These are phyloP conservation scores for Lophius americanus DNA, from an alignment of 2,797 vertebrate genomes.

Conservation along the genomic window DNA sequence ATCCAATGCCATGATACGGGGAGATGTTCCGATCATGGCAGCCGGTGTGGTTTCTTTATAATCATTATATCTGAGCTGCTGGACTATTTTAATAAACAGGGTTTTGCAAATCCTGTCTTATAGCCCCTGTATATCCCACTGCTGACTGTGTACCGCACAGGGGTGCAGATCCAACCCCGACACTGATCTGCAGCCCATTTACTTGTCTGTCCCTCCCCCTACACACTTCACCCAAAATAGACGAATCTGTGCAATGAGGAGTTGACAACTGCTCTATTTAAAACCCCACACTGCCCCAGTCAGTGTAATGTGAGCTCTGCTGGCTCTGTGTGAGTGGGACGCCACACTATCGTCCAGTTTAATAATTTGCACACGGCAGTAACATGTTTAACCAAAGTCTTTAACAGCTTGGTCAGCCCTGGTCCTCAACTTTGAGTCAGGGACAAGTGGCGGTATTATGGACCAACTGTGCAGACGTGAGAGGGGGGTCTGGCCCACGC, in stretches of 20 bases:
- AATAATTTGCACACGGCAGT: constrained; percentile 31
- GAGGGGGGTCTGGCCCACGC: no score
- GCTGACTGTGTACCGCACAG: constrained; percentile 23
- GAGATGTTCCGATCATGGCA: no score
- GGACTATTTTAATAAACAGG: not conserved
- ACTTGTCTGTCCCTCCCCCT: constrained; percentile 44
- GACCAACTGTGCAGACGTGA: no score
- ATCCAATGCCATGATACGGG: no score
- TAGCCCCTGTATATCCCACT: constrained; percentile 3
- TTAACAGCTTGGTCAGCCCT: no score
- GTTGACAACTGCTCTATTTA: constrained; percentile 83
- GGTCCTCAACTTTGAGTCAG: no score
- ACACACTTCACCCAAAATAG: constrained; percentile 77
- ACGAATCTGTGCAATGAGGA: constrained; percentile 71
- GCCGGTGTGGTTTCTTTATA: not conserved
- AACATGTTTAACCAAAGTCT: no score
- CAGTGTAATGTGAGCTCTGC: constrained; percentile 85
- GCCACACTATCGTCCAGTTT: constrained; percentile 58
- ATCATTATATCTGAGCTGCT: constrained; percentile 1
- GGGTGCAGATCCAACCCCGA: constrained; percentile 37
- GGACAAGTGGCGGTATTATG: no score
- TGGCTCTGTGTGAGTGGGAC: constrained; percentile 60
- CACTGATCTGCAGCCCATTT: constrained; percentile 49
- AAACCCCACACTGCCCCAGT: constrained; percentile 79
- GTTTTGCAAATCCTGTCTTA: not conserved